Base-by-base conservation (phyloP, 1,140 invertebrate genomes). In the Thaumetopoea pityocampa region DNA sequence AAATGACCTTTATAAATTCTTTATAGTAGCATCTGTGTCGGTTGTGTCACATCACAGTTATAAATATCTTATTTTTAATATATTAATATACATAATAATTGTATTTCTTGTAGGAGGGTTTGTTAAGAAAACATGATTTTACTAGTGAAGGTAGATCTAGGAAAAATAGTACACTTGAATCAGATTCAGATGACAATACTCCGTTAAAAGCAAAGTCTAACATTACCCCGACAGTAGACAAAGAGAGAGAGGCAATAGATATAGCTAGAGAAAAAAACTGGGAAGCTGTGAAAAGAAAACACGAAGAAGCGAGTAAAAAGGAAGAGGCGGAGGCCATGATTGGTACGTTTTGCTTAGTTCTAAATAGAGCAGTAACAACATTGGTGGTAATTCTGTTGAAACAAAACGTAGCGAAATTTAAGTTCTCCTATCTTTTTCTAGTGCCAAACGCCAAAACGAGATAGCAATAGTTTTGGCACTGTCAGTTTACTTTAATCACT, bases 201-300 rank as follows among this genome's bases (percentile, higher is more conserved):
- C 85, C 85, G 19, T 52, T 86, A 9, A 85, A 85, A 53, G 49
- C 78, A 7, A 85, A 84, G 48, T 53, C 69, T 6, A 69, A 34
- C 42, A 43, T 57, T 11, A 61, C 58, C 27, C 60, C 62, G 15
- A 24, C 62, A 34, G 66, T 80, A 49, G 85, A 86, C 58, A 86
- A 85, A 50, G 72, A 85, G 44, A 79, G 79, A 53, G 76, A 77
- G 60, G 83, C 83, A 34, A 85, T 86, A 54, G 85, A 86, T 45
- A 78, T 85, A 67, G 85, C 85, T 44, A 73, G 85, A 54, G 85
- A 86, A 55, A 82, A 83, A 55, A 86, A 85, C 59, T 86, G 85
- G 85, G 81, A 85, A 65, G 85, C 85, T 16, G 85, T 86, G 0
- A 86, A 86, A 47, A 71, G 85, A 44, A 86, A 85, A 70, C 85